These are phyloP conservation scores for Puffinus mauretanicus DNA, from an alignment of 2,113 vertebrate species.

Conservation along the genomic window DNA sequence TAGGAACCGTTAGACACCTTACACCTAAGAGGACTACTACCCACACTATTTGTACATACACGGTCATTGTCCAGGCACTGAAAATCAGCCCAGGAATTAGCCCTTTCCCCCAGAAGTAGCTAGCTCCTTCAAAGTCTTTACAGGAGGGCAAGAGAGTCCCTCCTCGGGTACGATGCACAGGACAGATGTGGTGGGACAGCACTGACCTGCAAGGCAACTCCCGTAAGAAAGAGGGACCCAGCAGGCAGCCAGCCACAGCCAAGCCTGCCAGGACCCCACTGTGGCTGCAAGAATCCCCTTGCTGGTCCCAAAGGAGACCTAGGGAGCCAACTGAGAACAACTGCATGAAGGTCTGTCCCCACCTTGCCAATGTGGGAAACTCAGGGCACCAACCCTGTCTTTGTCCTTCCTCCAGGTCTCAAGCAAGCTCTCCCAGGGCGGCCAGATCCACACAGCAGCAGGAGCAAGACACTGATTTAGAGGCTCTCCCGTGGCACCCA, in stretches of 20 bases:
- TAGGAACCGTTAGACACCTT: neutral
- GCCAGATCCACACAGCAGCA: neutral
- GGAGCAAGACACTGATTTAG: accelerated
- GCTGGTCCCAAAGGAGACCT: neutral
- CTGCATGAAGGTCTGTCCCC: neutral
- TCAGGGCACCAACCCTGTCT: neutral
- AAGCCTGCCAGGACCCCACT: neutral
- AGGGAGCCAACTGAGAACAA: neutral
- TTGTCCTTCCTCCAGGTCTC: neutral
- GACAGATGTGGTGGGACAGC: neutral
- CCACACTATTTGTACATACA: neutral
- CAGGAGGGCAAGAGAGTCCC: neutral
- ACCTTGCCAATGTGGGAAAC: neutral
- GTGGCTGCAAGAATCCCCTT: neutral
- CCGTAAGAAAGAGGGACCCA: accelerated
- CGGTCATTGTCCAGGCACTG: neutral
- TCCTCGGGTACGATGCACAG: neutral
- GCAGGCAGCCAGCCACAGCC: neutral
- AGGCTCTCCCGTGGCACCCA: neutral
- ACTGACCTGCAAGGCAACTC: neutral
- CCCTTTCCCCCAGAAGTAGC: accelerated
- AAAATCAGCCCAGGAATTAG: neutral
- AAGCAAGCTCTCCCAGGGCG: neutral
- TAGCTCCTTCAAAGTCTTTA: neutral
- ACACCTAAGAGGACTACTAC: neutral